Conservation (phyloP, 2,113 vertebrate genomes). For the Ovibos moschatus region DNA sequence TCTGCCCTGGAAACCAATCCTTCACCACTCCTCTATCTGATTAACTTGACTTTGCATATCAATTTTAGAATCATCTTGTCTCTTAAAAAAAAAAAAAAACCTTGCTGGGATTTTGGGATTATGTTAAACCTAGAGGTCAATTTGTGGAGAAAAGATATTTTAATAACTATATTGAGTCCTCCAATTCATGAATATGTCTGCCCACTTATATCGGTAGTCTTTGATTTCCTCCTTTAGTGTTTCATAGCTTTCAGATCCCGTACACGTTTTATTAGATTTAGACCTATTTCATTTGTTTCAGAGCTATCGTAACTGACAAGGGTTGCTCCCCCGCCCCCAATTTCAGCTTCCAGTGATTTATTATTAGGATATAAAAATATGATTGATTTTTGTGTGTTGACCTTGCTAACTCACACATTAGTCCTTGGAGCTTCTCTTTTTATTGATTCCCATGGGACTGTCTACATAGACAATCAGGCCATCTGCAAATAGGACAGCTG, state of each 20-base stretch:
- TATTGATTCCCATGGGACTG: not conserved
- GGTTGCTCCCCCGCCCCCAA: not conserved
- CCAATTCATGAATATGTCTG: not conserved
- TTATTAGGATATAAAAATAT: not conserved
- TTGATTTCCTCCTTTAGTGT: not conserved
- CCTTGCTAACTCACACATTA: not conserved
- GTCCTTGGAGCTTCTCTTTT: not conserved
- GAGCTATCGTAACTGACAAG: not conserved
- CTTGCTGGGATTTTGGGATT: not conserved
- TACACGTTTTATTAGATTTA: not conserved
- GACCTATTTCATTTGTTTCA: not conserved
- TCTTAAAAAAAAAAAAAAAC: not conserved
- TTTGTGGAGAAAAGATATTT: not conserved
- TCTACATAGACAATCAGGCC: not conserved
- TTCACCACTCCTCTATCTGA: not conserved
- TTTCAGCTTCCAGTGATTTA: not conserved
- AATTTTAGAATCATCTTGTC: not conserved
- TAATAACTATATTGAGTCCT: not conserved
- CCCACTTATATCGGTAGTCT: not conserved
- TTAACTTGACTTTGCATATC: not conserved
- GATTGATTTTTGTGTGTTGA: slow-evolving; percentile 19
- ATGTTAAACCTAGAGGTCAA: not conserved
- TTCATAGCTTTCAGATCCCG: not conserved
- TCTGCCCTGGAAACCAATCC: not conserved
- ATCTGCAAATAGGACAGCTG: not conserved